These are phyloP conservation scores for Puma concolor DNA, from an alignment of 2,113 vertebrate species.

Conservation along the genomic window DNA sequence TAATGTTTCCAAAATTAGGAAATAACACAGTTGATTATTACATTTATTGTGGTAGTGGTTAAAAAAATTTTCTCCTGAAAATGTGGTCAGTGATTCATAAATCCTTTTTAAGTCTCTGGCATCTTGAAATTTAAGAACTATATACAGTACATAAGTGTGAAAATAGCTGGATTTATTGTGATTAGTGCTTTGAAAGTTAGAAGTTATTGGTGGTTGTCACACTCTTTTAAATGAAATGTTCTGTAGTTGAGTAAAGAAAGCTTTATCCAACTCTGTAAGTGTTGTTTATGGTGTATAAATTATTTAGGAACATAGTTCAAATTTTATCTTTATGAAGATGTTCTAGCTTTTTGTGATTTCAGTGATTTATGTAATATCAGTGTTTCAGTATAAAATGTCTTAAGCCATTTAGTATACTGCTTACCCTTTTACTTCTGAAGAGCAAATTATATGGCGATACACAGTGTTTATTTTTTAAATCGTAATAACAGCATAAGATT, in stretches of 20 bases:
- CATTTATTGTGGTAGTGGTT: background rate
- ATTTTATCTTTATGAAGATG: background rate
- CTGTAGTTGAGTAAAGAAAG: background rate
- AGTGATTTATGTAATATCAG: background rate
- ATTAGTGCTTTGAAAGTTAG: background rate
- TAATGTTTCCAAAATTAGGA: background rate
- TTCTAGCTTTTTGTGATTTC: background rate
- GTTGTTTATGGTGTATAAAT: background rate
- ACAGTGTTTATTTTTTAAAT: background rate
- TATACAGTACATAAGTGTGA: background rate
- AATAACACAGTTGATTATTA: background rate
- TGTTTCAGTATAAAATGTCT: background rate
- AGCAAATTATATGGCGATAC: background rate
- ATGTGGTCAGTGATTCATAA: background rate
- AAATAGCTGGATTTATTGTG: background rate
- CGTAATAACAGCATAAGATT: background rate
- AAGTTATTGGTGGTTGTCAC: background rate
- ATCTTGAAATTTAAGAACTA: constrained; percentile 13
- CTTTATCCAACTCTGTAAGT: background rate
- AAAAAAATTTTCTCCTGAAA: background rate
- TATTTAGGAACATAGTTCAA: background rate
- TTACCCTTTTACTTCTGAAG: background rate
- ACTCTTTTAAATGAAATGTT: background rate
- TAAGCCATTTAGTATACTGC: background rate
- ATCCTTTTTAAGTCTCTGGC: background rate